These are phyloP conservation scores for Eublepharis macularius DNA, from an alignment of 2,113 vertebrate genomes.

Conservation along the genomic window DNA sequence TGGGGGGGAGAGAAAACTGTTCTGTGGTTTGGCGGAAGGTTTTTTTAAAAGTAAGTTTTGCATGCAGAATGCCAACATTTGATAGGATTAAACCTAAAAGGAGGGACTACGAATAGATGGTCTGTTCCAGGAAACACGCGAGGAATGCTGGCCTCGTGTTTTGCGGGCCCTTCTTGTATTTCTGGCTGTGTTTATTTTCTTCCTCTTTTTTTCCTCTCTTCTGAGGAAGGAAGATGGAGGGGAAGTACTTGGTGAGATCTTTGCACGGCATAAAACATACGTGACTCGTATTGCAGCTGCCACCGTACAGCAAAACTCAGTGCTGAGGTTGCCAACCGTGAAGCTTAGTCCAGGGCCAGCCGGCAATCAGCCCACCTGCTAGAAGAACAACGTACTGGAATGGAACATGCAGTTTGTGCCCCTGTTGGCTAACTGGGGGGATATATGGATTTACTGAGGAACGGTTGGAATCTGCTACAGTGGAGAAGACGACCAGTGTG, in stretches of 20 bases:
- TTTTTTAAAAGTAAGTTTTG: background rate
- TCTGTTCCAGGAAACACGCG: background rate
- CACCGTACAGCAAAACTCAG: background rate
- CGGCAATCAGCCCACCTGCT: too few relatives aligned
- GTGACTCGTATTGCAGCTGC: background rate
- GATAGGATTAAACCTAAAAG: too few relatives aligned
- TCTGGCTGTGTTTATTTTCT: background rate
- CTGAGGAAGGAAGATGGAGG: background rate
- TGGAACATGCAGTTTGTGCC: too few relatives aligned
- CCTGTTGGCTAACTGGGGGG: too few relatives aligned
- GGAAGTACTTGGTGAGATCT: background rate
- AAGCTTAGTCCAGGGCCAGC: background rate
- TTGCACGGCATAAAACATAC: background rate
- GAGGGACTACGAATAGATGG: background rate
- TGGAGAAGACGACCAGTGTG: too few relatives aligned
- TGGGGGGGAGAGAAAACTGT: background rate
- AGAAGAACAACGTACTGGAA: too few relatives aligned
- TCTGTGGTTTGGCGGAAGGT: background rate
- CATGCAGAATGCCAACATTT: background rate
- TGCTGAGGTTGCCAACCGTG: background rate
- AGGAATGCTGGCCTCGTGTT: background rate
- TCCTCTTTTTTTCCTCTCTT: background rate
- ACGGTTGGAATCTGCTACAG: too few relatives aligned
- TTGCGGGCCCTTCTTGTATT: background rate
- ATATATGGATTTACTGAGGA: too few relatives aligned